Conservation (phyloP, 2,797 vertebrate genomes). For the Amphiprion clarkii region DNA sequence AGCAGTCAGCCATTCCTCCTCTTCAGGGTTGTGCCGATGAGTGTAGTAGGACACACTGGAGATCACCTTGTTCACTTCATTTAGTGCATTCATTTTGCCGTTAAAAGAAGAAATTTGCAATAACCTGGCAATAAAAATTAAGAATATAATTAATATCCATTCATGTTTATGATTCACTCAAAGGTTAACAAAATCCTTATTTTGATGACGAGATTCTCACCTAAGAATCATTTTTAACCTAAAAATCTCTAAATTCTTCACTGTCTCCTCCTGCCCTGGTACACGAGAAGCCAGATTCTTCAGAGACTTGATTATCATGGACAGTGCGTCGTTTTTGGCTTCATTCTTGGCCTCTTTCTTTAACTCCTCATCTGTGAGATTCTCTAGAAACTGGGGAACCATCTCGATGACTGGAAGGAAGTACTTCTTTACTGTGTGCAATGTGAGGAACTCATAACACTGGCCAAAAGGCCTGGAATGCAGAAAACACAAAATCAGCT, state of each 20-base stretch:
- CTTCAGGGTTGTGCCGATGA: slow-evolving; percentile 97
- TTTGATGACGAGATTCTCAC: slow-evolving; percentile 81
- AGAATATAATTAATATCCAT: neutral
- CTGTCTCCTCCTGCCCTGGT: slow-evolving; percentile 99
- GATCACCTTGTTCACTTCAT: slow-evolving; percentile 99
- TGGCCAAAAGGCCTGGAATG: slow-evolving; percentile 96
- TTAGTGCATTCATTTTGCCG: slow-evolving; percentile 99
- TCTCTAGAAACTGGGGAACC: slow-evolving; percentile 99
- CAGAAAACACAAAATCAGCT: slow-evolving; percentile 40
- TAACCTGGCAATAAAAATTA: slow-evolving; percentile 86
- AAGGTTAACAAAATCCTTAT: neutral
- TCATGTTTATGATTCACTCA: neutral
- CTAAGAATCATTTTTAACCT: slow-evolving; percentile 99
- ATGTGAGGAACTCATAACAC: slow-evolving; percentile 99
- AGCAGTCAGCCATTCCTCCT: slow-evolving; percentile 99
- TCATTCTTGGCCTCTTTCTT: slow-evolving; percentile 99
- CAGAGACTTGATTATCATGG: slow-evolving; percentile 99
- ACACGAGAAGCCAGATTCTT: slow-evolving; percentile 99
- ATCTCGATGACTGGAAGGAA: slow-evolving; percentile 99
- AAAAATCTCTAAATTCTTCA: slow-evolving; percentile 99
- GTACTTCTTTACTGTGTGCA: slow-evolving; percentile 99
- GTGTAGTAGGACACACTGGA: slow-evolving; percentile 99
- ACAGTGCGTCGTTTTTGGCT: slow-evolving; percentile 99
- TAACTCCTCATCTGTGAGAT: slow-evolving; percentile 98
- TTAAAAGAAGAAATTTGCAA: slow-evolving; percentile 99